phyloP scores from a whole-genome alignment of 2,797 vertebrate genomes.

The Peromyscus melanophrys region DNA sequence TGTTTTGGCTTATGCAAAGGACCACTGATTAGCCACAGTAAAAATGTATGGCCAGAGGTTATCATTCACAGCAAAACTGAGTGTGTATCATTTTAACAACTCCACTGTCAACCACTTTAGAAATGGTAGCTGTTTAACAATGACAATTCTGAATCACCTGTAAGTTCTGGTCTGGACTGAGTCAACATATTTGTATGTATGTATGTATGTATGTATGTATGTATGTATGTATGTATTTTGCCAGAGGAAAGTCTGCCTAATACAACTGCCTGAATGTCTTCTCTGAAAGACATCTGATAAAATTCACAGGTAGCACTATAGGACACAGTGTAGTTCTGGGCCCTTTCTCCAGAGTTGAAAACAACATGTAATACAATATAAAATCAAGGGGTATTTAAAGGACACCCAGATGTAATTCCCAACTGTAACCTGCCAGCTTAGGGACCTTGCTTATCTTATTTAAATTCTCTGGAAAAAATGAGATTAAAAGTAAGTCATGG shows the following conservation, averaged over 20 bases:
- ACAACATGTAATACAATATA: background rate
- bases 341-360: background rate
- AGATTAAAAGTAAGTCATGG: background rate
- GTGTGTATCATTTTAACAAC: background rate
- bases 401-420: background rate
- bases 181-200: background rate
- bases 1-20: background rate
- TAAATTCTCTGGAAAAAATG: background rate
- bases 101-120: background rate
- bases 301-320: background rate
- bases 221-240: background rate
- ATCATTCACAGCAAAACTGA: slow-evolving; percentile 29
- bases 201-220: too few species aligned
- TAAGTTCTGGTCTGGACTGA: slow-evolving; percentile 25
- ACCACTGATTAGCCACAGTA: background rate
- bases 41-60: slow-evolving; percentile 19
- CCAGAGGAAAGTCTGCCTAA: background rate
- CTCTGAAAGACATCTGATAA: background rate
- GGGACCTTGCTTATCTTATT: background rate
- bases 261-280: background rate
- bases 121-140: slow-evolving; percentile 30
- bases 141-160: background rate
- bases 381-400: background rate
- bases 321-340: background rate
- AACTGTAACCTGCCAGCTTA: background rate